Evolutionary conservation across 2,797 vertebrate genomes (phyloP), one percentile per base, ranked within the genome.

Genomic region (Enteromius paludinosus): DNA sequence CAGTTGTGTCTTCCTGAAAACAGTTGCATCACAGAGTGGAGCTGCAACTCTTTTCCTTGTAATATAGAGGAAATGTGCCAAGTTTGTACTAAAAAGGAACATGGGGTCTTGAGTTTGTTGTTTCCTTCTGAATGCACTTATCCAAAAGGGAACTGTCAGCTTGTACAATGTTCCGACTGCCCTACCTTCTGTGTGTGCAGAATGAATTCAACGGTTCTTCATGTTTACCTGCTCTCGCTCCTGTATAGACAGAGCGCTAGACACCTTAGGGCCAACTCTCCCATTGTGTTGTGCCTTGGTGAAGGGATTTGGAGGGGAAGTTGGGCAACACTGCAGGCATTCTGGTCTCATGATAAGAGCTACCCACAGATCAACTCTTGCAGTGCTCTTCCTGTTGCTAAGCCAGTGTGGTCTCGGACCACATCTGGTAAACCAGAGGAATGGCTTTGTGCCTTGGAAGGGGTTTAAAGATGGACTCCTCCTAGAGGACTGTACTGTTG

Each of bases 31-130:
- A 83, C 75, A 35, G 80, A 79, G 30, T 64, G 69, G 83, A 81
- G 78, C 47, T 85, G 35, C 81, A 86, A 70, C 30, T 49, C 1
- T 52, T 86, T 83, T 93, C 87, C 90, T 90, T 91, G 90, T 90
- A 91, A 90, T 89, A 89, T 87, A 90, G 90, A 94, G 93, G 92
- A 96, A 94, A 94, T 95, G 90, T 92, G 92, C 89, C 91, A 94
- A 93, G 92, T 92, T 89, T 69, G 80, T 92, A 49, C 38, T 86
- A 87, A 87, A 88, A 82, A 23, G 85, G 84, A 84, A 85, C 79
- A 92, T 91, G 90, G 89, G 87, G 66, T 88, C 87, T 90, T 84
- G 87, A 41, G 64, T 52, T 9, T 65, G 82, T 83, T 89, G 88
- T 94, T 92, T 91, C 71, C 66, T 89, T 90, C 92, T 91, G 90